Percentiles rank a stretch among this genome's conserved stretches.
Evolutionary conservation across 2,113 vertebrate genomes (phyloP).

Genomic region (Gila orcuttii): DNA sequence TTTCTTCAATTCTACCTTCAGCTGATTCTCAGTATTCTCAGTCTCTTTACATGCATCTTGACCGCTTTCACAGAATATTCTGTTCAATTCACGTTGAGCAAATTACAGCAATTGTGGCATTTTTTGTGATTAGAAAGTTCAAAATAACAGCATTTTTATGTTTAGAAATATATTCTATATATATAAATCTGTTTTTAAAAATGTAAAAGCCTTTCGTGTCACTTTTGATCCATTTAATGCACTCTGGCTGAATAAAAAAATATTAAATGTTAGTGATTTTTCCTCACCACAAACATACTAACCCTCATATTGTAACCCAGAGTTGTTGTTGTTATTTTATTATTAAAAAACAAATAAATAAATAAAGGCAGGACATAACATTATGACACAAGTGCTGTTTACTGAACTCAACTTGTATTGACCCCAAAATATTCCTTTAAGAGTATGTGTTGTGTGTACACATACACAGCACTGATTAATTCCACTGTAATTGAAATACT

Average conservation of each 20-base stretch:
- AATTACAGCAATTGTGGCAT: too few relatives aligned
- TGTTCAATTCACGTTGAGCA: not conserved
- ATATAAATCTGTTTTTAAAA: not conserved
- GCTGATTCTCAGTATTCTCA: not conserved
- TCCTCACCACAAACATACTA: not conserved
- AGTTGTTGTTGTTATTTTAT: too few relatives aligned
- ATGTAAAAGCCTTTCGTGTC: too few relatives aligned
- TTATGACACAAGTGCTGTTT: not conserved
- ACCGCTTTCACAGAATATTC: not conserved
- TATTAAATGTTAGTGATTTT: not conserved
- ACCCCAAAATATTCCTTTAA: not conserved
- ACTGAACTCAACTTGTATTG: not conserved
- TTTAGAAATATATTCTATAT: too few relatives aligned
- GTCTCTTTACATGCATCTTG: slow-evolving; percentile 1
- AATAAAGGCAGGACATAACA: not conserved
- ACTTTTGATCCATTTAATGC: not conserved
- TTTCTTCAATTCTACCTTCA: not conserved
- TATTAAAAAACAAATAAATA: too few relatives aligned
- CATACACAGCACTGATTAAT: slow-evolving; percentile 5
- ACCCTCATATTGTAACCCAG: not conserved
- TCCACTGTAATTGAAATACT: slow-evolving; percentile 9
- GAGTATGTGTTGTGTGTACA: not conserved
- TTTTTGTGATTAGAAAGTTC: not conserved
- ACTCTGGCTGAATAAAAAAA: not conserved
- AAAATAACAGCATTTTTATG: not conserved